phyloP scores from a whole-genome alignment of 64 coral and sea anemone genomes.

The Montipora sp. region DNA sequence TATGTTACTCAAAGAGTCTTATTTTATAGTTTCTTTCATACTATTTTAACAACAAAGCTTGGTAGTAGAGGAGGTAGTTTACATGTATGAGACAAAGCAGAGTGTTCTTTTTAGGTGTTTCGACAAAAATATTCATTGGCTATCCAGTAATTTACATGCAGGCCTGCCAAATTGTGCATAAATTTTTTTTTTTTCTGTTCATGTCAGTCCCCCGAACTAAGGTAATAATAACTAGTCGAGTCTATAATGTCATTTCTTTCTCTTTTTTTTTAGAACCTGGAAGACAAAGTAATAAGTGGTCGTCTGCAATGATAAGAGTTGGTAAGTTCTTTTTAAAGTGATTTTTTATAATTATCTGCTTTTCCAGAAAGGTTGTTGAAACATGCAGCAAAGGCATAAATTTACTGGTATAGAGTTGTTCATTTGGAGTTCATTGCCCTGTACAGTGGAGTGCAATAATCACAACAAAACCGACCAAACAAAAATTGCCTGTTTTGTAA shows the following conservation, averaged over 20 bases:
- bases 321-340: background rate
- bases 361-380: background rate
- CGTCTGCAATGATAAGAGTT: slow-evolving; percentile 22
- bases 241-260: background rate
- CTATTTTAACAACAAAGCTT: background rate
- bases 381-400: background rate
- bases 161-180: too few relatives aligned
- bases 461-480: background rate
- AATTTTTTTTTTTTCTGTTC: background rate
- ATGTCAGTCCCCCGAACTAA: background rate
- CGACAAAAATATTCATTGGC: too few relatives aligned
- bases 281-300: slow-evolving; percentile 19
- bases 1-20: too few relatives aligned
- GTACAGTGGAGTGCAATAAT: too few relatives aligned
- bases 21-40: background rate
- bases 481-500: background rate
- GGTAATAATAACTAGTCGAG: background rate
- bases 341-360: background rate
- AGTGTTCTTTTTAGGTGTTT: background rate
- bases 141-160: too few relatives aligned
- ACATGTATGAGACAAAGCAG: background rate
- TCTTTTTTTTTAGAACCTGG: slow-evolving; percentile 33
- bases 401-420: background rate
- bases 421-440: too few relatives aligned
- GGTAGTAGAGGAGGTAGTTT: background rate